Evolutionary conservation across 2,113 vertebrate species (phyloP).

Genomic region (Marmota monax): DNA sequence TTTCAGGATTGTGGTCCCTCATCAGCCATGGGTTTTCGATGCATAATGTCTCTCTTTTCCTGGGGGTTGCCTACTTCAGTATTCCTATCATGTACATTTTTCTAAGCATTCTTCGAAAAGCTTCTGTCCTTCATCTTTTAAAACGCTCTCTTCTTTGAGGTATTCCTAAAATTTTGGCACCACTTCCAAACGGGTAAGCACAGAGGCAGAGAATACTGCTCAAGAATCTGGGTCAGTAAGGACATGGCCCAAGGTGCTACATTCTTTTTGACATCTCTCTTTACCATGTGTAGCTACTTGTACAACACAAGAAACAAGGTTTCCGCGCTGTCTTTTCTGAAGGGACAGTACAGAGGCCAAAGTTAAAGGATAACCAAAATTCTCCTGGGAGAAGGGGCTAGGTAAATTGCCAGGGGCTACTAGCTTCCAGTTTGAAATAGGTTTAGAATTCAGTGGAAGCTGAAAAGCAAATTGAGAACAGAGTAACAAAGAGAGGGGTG

Average conservation of each 20-base stretch:
- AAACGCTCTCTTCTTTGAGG: neutral
- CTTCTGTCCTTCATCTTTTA: neutral
- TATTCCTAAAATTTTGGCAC: neutral
- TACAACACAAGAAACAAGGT: neutral
- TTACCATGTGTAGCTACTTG: neutral
- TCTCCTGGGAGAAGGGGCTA: neutral
- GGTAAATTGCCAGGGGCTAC: neutral
- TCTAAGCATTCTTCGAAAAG: neutral
- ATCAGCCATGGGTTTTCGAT: neutral
- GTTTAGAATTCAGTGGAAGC: neutral
- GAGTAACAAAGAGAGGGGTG: neutral
- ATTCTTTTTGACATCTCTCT: neutral
- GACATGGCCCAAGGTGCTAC: neutral
- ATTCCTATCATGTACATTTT: neutral
- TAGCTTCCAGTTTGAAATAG: neutral
- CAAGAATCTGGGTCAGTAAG: neutral
- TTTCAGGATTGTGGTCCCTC: accelerated
- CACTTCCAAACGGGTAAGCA: neutral
- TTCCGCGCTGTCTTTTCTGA: neutral
- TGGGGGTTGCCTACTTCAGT: neutral
- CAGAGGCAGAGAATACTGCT: neutral
- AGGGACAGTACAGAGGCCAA: neutral
- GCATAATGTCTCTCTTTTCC: neutral
- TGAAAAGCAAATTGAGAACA: neutral
- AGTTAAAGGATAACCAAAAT: neutral